These are phyloP conservation scores for Muscicapa striata DNA, from an alignment of 2,797 vertebrate genomes.

Conservation along the genomic window DNA sequence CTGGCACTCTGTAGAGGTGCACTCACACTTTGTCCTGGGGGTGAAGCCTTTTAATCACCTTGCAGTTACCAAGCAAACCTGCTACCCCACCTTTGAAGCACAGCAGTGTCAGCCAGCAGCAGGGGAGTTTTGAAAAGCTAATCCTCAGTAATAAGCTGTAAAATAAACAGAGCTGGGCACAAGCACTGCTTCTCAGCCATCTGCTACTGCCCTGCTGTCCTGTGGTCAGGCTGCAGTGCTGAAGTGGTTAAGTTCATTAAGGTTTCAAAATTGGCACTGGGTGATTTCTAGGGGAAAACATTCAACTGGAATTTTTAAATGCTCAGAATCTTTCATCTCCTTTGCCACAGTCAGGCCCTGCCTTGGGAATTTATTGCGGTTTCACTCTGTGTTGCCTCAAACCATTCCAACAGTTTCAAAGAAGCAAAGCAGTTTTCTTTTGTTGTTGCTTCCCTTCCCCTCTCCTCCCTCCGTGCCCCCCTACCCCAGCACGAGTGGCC, in stretches of 20 bases:
- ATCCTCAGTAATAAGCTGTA: conserved; percentile 3
- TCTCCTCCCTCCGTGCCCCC: not conserved
- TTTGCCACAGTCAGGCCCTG: conserved; percentile 69
- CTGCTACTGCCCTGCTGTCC: conserved; percentile 19
- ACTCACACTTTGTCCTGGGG: not conserved
- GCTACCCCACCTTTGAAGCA: not conserved
- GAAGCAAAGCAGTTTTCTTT: conserved; percentile 77
- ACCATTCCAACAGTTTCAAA: conserved; percentile 79
- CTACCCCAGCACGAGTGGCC: conserved; percentile 68
- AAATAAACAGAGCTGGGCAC: conserved; percentile 34
- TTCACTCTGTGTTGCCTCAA: conserved; percentile 81
- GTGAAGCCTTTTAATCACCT: not conserved
- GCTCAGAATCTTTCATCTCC: conserved; percentile 80
- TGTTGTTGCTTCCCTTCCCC: conserved; percentile 68
- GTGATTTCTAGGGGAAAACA: conserved; percentile 75
- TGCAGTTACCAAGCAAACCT: not conserved
- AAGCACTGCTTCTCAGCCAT: not conserved
- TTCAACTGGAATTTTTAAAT: conserved; percentile 72
- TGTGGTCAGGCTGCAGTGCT: conserved; percentile 31
- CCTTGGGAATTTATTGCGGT: conserved; percentile 77
- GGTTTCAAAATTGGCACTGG: conserved; percentile 53
- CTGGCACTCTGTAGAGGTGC: not conserved
- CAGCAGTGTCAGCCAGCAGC: not conserved
- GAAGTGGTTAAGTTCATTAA: conserved; percentile 77
- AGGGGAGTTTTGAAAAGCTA: not conserved